A percentile compares a stretch with the other conserved stretches of the same genome.
phyloP scores from a whole-genome alignment of 2,113 vertebrate species.

The Pygoscelis antarcticus region DNA sequence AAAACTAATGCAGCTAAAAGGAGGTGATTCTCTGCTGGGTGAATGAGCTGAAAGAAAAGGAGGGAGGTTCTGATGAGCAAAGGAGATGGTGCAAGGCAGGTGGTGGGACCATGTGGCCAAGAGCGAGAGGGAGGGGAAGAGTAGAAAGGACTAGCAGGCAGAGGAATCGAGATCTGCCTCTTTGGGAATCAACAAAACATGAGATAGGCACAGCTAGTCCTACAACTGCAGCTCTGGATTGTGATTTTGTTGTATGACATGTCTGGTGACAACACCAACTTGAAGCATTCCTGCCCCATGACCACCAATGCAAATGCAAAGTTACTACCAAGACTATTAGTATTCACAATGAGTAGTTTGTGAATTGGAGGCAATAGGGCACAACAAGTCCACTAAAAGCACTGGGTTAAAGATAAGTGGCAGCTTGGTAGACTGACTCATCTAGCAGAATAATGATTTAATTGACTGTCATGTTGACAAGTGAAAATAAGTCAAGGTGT shows the following conservation, averaged over 20 bases:
- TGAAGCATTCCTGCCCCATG: background rate
- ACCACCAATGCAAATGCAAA: background rate
- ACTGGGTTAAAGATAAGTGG: background rate
- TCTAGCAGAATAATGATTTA: background rate
- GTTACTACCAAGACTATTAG: background rate
- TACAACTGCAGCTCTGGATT: background rate
- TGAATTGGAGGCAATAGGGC: background rate
- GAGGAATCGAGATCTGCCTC: background rate
- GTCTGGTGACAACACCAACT: background rate
- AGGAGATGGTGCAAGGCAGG: background rate
- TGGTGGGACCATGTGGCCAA: background rate
- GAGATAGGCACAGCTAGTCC: background rate
- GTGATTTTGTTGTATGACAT: background rate
- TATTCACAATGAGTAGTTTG: background rate
- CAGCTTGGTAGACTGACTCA: background rate
- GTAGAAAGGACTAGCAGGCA: background rate
- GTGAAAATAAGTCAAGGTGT: background rate
- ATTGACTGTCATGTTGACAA: background rate
- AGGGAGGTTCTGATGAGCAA: background rate
- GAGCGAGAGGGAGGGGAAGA: background rate
- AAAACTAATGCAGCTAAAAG: constrained; percentile 1
- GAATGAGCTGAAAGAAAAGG: constrained; percentile 37
- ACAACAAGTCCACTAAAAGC: background rate
- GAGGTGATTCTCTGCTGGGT: background rate
- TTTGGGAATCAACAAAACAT: background rate